phyloP scores from a whole-genome alignment of 1,140 invertebrate species.

The Trinorchestia longiramus region DNA sequence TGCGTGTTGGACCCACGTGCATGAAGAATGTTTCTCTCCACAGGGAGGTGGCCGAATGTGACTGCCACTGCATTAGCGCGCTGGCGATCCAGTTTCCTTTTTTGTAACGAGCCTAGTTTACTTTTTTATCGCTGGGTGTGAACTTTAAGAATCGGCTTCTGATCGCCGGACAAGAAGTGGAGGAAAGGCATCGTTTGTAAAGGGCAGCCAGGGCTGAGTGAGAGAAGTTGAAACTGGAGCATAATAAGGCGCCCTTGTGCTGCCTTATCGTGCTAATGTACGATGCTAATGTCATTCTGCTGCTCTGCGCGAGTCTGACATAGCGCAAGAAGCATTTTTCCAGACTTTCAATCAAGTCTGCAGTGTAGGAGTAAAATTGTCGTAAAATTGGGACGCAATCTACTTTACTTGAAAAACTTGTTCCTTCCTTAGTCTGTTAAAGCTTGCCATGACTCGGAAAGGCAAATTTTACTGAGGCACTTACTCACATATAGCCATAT shows the following conservation, averaged over 20 bases:
- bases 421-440: neutral
- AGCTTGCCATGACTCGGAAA: neutral
- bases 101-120: neutral
- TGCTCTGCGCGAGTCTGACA: neutral
- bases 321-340: neutral
- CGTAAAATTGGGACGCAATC: neutral
- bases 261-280: slow-evolving; percentile 36
- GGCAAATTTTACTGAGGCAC: neutral
- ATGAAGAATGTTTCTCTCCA: neutral
- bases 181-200: slow-evolving; percentile 46
- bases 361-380: neutral
- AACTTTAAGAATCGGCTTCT: slow-evolving; percentile 53
- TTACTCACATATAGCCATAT: neutral
- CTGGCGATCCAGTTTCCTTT: slow-evolving; percentile 42
- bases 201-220: slow-evolving; percentile 49
- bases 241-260: slow-evolving; percentile 31
- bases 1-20: neutral
- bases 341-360: neutral
- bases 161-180: slow-evolving; percentile 48
- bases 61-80: neutral
- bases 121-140: slow-evolving; percentile 43
- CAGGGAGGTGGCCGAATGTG: neutral
- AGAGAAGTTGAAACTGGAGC: slow-evolving; percentile 50
- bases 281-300: slow-evolving; percentile 9
- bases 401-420: neutral